Evolutionary conservation across 2,113 vertebrate genomes (phyloP), one percentile per base, ranked within the genome.

Genomic region (Brachyistius frenatus): DNA sequence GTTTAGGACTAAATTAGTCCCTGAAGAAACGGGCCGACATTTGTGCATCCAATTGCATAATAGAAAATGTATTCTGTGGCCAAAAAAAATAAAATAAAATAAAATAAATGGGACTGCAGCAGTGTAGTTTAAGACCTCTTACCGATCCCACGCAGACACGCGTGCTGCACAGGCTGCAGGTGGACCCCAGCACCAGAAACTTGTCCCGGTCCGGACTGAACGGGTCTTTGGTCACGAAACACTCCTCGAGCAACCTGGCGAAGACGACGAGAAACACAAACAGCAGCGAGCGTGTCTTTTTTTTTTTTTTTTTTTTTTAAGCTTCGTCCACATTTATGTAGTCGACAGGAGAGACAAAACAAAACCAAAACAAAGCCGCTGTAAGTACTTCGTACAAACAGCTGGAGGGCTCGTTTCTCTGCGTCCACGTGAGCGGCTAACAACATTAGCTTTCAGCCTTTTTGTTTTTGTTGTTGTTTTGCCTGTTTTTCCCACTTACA

Each of bases 161-260:
- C 74, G 63, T 89, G 72, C 81, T 32, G 77, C 97, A 98, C 53
- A 95, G 5, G 75, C 94, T 95, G 90, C 97, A 98, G 0, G 8
- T 83, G 0, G 96, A 96, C 3, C 96, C 96, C 3, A 96, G 61
- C 3, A 97, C 82, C 3, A 98, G 94, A 76, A 99, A 98, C 60
- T 88, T 95, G 15, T 92, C 94, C 84, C 91, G 96, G 55, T 96
- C 92, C 0, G 96, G 88, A 36, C 87, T 93, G 90, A 98, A 98
- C 5, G 96, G 96, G 85, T 97, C 96, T 78, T 91, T 96, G 85
- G 94, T 94, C 68, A 97, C 86, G 53, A 93, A 97, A 87, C 96
- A 92, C 52, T 97, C 96, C 84, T 99, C 97, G 53, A 98, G 90
- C 66, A 97, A 86, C 61, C 96, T 98, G 47, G 4, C 0, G 16